A percentile compares a stretch with the other conserved stretches of the same genome.
Evolutionary conservation across 1,140 invertebrate species (phyloP).

Genomic region (Panagrolaimus sp.): DNA sequence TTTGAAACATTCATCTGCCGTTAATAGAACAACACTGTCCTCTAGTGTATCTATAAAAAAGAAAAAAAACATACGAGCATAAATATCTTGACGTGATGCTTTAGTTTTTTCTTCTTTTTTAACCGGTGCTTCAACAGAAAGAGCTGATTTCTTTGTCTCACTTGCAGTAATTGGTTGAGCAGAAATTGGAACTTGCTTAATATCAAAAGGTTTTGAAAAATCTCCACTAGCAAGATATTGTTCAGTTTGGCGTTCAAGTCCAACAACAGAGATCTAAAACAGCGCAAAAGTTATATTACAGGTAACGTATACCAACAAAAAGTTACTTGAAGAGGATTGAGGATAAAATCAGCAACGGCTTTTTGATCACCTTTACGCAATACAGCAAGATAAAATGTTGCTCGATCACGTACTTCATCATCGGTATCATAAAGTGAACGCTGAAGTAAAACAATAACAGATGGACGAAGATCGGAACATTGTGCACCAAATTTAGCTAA

Average conservation of each 20-base stretch:
- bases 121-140: slow-evolving; percentile 32
- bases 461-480: slow-evolving; percentile 80
- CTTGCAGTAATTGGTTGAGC: slow-evolving; percentile 61
- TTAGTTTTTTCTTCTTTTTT: slow-evolving; percentile 59
- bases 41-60: no score
- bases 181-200: slow-evolving; percentile 75
- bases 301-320: neutral
- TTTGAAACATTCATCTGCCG: no score
- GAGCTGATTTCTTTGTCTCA: slow-evolving; percentile 57
- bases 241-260: slow-evolving; percentile 76
- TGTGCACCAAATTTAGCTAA: slow-evolving; percentile 93
- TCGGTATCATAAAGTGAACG: slow-evolving; percentile 92
- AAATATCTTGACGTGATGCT: slow-evolving; percentile 76
- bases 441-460: slow-evolving; percentile 70
- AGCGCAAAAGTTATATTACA: slow-evolving; percentile 27
- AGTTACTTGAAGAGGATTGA: slow-evolving; percentile 64
- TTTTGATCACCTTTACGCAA: slow-evolving; percentile 67
- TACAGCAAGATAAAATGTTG: slow-evolving; percentile 88
- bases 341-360: slow-evolving; percentile 76
- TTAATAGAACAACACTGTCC: no score
- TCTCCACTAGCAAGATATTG: slow-evolving; percentile 74
- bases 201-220: slow-evolving; percentile 71
- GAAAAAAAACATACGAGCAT: slow-evolving; percentile 61
- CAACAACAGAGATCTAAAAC: slow-evolving; percentile 72
- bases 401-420: slow-evolving; percentile 94